Conservation (phyloP, 1,140 invertebrate genomes). For the Drosophila gunungcola region DNA sequence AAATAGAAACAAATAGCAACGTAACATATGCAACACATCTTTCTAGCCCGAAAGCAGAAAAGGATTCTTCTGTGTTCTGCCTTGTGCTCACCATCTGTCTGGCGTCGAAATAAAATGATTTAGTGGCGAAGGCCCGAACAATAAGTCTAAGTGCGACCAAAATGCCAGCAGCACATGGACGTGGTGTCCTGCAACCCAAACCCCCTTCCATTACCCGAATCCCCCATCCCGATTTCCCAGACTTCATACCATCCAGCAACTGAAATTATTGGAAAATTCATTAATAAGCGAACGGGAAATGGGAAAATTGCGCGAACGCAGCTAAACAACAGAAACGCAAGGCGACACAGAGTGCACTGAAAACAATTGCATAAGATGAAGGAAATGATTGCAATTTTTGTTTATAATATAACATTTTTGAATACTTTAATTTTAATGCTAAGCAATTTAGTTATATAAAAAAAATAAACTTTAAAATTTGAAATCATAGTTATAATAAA, state of each 20-base stretch:
- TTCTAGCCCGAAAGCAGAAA: no score
- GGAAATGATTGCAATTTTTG: no score
- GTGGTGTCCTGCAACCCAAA: background rate
- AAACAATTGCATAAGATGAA: background rate
- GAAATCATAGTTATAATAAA: no score
- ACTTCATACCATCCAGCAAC: constrained; percentile 12
- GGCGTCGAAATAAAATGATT: constrained; percentile 49
- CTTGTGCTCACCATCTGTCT: constrained; percentile 33
- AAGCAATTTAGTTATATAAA: no score
- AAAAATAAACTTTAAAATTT: no score
- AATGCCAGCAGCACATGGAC: constrained; percentile 46
- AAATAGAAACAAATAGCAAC: no score
- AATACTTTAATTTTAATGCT: no score
- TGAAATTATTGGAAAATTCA: constrained; percentile 76
- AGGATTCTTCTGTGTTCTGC: background rate
- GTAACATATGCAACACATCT: no score
- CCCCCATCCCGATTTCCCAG: background rate
- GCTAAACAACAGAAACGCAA: constrained; percentile 55
- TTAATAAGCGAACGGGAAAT: constrained; percentile 71
- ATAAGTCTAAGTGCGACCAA: constrained; percentile 62
- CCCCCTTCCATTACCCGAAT: background rate
- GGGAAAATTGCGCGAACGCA: constrained; percentile 64
- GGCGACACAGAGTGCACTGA: constrained; percentile 8
- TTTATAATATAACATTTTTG: no score
- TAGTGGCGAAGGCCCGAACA: constrained; percentile 47